These are phyloP conservation scores for Chloroceryle aenea DNA, from an alignment of 2,113 vertebrate species.

Conservation along the genomic window DNA sequence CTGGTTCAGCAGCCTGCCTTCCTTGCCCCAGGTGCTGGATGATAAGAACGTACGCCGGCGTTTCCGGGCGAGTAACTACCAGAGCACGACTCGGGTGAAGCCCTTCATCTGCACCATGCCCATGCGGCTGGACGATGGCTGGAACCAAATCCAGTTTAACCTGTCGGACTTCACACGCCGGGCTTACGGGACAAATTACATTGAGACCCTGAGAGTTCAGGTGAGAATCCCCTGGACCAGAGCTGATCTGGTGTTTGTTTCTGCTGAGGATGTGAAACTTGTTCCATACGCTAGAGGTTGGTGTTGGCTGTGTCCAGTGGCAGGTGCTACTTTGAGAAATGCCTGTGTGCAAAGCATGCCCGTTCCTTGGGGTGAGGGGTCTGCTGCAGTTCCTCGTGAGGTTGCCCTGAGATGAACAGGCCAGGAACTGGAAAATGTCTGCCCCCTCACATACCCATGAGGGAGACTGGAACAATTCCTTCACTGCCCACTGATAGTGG, in stretches of 20 bases:
- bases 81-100: slow-evolving; percentile 94
- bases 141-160: slow-evolving; percentile 99
- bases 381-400: not conserved
- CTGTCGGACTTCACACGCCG: slow-evolving; percentile 93
- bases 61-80: slow-evolving; percentile 96
- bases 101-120: slow-evolving; percentile 99
- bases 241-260: not conserved
- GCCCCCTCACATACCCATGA: not conserved
- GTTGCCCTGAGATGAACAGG: not conserved
- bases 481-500: not conserved
- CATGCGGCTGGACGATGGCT: slow-evolving; percentile 94
- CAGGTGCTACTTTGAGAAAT: not conserved
- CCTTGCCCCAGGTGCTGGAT: slow-evolving; percentile 86
- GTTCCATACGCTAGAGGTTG: not conserved
- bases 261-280: not conserved
- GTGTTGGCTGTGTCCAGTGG: not conserved
- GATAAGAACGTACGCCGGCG: slow-evolving; percentile 94
- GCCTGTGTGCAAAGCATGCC: not conserved
- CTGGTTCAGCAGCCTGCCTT: not conserved
- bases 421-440: not conserved
- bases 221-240: slow-evolving; percentile 55
- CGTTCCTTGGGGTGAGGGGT: not conserved
- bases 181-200: slow-evolving; percentile 95
- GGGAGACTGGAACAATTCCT: not conserved
- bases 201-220: slow-evolving; percentile 95